phyloP scores from a whole-genome alignment of 1,140 invertebrate genomes.

The Schlechtendalia chinensis region DNA sequence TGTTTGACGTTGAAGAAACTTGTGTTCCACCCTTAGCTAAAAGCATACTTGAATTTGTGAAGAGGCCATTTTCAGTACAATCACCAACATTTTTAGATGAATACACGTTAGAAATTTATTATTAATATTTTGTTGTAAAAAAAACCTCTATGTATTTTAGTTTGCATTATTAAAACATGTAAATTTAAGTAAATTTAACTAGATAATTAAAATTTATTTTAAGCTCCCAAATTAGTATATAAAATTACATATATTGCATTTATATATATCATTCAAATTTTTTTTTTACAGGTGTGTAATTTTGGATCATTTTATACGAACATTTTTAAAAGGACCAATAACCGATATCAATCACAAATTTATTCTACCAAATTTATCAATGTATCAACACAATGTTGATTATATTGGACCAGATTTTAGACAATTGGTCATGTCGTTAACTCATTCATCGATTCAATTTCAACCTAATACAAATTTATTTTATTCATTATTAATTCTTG shows the following conservation, averaged over 20 bases:
- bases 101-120: conserved; percentile 49
- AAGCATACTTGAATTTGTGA: conserved; percentile 73
- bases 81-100: conserved; percentile 41
- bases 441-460: conserved; percentile 23
- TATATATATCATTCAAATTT: background rate
- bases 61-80: conserved; percentile 64
- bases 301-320: conserved; percentile 41
- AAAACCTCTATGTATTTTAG: too few species aligned
- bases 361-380: conserved; percentile 38
- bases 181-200: too few species aligned
- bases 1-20: conserved; percentile 66
- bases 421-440: conserved; percentile 29
- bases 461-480: conserved; percentile 40
- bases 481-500: conserved; percentile 39
- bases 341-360: conserved; percentile 45
- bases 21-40: conserved; percentile 74
- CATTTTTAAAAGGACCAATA: conserved; percentile 42
- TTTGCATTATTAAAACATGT: too few species aligned
- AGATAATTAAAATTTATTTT: too few species aligned
- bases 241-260: background rate
- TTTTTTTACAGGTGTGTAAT: conserved; percentile 12
- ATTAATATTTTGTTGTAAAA: background rate
- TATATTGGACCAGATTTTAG: conserved; percentile 46
- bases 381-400: conserved; percentile 28
- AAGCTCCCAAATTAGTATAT: background rate